Percentiles rank a stretch among this genome's conserved stretches.
Evolutionary conservation across 2,113 vertebrate genomes (phyloP).

Genomic region (Platysteira castanea): DNA sequence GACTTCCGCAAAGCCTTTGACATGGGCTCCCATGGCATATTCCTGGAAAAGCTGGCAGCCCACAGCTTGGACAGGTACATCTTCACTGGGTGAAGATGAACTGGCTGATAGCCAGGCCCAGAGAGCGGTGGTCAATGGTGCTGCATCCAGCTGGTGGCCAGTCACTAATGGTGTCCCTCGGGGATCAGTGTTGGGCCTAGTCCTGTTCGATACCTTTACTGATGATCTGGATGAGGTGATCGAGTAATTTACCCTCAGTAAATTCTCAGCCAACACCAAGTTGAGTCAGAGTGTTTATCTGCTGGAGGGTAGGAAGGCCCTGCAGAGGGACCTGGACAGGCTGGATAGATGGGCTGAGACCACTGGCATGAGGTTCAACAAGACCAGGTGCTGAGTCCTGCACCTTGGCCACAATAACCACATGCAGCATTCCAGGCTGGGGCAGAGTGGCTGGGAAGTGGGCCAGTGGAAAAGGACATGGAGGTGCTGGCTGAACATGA

Average conservation of each 20-base stretch:
- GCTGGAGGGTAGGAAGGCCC: neutral
- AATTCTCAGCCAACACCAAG: neutral
- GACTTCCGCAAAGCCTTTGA: neutral
- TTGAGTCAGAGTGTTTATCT: neutral
- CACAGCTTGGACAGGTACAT: neutral
- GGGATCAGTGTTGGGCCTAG: neutral
- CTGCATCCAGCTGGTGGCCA: neutral
- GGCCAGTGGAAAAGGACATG: neutral
- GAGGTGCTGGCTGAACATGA: neutral
- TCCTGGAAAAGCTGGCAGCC: neutral
- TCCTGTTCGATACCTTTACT: neutral
- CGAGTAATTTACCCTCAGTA: neutral
- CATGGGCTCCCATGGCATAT: neutral
- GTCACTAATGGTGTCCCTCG: too few species aligned
- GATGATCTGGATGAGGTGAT: neutral
- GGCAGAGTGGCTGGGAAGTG: neutral
- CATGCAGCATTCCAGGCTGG: neutral
- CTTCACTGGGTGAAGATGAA: neutral
- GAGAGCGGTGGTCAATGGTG: neutral
- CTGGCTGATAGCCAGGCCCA: neutral
- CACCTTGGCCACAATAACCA: neutral
- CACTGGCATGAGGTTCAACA: neutral
- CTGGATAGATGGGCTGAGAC: neutral
- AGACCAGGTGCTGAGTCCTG: neutral
- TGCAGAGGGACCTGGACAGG: neutral